Conservation (phyloP, 2,113 vertebrate species). For the Cinclus cinclus region DNA sequence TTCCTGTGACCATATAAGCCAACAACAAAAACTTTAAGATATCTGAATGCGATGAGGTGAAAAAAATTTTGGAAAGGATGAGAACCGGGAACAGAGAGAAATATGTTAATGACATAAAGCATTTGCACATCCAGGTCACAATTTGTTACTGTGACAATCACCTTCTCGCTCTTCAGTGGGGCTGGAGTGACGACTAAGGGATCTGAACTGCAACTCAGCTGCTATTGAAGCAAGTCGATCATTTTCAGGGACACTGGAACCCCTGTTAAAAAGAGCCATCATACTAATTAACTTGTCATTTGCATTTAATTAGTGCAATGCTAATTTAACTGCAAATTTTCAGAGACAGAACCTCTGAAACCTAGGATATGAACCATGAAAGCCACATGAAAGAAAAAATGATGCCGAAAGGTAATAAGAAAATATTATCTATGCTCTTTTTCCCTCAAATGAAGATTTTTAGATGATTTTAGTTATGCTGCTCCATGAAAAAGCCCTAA, state of each 20-base stretch:
- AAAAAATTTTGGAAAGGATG: background rate
- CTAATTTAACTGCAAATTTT: background rate
- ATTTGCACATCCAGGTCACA: background rate
- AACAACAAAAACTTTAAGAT: background rate
- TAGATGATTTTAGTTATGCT: background rate
- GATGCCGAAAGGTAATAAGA: background rate
- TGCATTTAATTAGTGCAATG: background rate
- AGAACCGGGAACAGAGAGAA: background rate
- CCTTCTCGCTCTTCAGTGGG: constrained; percentile 96
- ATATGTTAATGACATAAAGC: background rate
- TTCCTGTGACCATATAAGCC: background rate
- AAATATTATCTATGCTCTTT: background rate
- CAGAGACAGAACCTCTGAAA: background rate
- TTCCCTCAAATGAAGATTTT: background rate
- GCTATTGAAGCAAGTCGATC: constrained; percentile 92
- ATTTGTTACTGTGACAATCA: constrained; percentile 58
- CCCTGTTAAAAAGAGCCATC: constrained; percentile 74
- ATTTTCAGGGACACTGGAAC: constrained; percentile 91
- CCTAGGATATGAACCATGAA: background rate
- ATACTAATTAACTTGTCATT: background rate
- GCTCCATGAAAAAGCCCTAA: background rate
- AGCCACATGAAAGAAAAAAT: background rate
- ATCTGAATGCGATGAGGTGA: background rate
- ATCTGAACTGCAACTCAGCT: constrained; percentile 92
- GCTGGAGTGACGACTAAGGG: constrained; percentile 96